A percentile compares a stretch with the other conserved stretches of the same genome.
Conservation (phyloP, 1,140 invertebrate species). For the Melanaphis sacchari region DNA sequence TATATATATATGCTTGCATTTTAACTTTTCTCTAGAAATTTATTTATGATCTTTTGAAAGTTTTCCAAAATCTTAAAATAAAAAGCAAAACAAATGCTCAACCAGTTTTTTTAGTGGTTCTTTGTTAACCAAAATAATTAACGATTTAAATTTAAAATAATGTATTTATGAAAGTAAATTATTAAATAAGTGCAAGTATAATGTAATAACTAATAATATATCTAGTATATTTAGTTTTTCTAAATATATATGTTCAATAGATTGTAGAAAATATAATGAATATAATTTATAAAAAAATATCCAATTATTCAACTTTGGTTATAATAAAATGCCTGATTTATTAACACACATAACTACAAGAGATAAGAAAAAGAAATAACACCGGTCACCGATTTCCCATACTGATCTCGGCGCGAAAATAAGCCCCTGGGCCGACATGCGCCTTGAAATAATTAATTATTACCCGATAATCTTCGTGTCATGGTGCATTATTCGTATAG, state of each 20-base stretch:
- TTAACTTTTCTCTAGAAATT: no score
- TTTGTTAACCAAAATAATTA: no score
- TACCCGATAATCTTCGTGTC: background rate
- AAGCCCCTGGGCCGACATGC: background rate
- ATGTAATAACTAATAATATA: background rate
- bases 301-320: background rate
- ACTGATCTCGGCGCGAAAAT: conserved; percentile 23
- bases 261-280: background rate
- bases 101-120: no score
- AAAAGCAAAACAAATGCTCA: no score
- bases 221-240: background rate
- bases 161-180: background rate
- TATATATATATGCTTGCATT: no score
- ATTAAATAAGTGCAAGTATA: background rate
- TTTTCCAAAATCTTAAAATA: no score
- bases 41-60: no score
- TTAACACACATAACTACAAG: background rate
- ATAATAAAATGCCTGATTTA: background rate
- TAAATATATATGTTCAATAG: background rate
- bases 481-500: background rate
- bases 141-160: background rate
- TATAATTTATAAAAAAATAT: background rate
- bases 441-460: conserved; percentile 21
- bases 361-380: background rate
- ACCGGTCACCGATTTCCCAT: conserved; percentile 24